These are phyloP conservation scores for Thalassophryne amazonica DNA, from an alignment of 2,797 vertebrate genomes.

Conservation along the genomic window DNA sequence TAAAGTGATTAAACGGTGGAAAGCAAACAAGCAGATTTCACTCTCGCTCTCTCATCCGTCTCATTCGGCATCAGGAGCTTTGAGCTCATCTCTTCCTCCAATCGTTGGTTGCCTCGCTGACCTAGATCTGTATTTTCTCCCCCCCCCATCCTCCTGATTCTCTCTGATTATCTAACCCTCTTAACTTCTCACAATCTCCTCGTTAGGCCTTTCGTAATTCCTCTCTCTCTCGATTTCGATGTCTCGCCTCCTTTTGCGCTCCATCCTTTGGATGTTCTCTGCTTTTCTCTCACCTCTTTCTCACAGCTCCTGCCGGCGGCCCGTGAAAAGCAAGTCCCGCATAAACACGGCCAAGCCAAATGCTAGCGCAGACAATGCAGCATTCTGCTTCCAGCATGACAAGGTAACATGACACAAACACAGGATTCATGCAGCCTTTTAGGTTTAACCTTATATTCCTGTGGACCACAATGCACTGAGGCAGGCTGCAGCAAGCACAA, in stretches of 20 bases:
- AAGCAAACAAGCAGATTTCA: no score
- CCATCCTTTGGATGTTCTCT: slow-evolving; percentile 15
- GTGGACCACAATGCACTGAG: slow-evolving; percentile 15
- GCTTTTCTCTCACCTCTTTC: slow-evolving; percentile 16
- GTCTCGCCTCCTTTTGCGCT: slow-evolving; percentile 26
- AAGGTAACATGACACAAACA: slow-evolving; percentile 26
- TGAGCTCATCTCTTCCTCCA: slow-evolving; percentile 57
- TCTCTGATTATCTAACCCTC: slow-evolving; percentile 61
- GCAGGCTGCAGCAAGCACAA: neutral
- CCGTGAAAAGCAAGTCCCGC: slow-evolving; percentile 28
- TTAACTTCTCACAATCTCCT: slow-evolving; percentile 60
- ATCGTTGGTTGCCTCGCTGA: slow-evolving; percentile 61
- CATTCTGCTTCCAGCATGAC: slow-evolving; percentile 19
- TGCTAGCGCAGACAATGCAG: slow-evolving; percentile 19
- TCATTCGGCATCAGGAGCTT: slow-evolving; percentile 38
- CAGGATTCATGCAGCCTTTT: slow-evolving; percentile 16
- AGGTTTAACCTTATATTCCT: slow-evolving; percentile 6
- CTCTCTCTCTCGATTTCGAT: slow-evolving; percentile 21
- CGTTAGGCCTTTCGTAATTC: slow-evolving; percentile 58
- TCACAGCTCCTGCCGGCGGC: slow-evolving; percentile 29
- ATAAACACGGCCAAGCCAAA: slow-evolving; percentile 31
- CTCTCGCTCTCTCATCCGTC: slow-evolving; percentile 15
- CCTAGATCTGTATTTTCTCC: slow-evolving; percentile 59
- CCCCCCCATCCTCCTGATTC: slow-evolving; percentile 38
- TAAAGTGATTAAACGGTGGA: no score